A percentile compares a stretch with the other conserved stretches of the same genome.
Evolutionary conservation across 2,113 vertebrate species (phyloP).

Genomic region (Phoenicopterus ruber): DNA sequence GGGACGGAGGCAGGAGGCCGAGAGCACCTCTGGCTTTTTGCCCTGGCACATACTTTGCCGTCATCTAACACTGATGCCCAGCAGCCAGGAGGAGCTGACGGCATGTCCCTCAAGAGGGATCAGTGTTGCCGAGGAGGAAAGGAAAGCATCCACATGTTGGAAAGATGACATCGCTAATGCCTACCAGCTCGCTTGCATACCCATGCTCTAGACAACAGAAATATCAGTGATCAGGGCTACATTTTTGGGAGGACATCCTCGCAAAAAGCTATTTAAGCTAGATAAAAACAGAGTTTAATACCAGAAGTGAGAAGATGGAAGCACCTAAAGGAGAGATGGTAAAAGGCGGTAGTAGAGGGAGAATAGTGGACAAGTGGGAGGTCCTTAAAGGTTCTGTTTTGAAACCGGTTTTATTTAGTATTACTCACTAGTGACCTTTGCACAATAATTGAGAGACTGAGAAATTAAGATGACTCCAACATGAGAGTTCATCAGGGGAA

Average conservation of each 20-base stretch:
- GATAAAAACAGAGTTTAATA: background rate
- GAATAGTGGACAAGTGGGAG: background rate
- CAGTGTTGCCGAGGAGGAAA: background rate
- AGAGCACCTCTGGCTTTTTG: background rate
- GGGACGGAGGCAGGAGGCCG: background rate
- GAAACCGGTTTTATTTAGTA: background rate
- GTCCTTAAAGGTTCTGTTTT: background rate
- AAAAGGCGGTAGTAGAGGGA: background rate
- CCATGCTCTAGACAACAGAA: background rate
- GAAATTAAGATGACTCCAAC: background rate
- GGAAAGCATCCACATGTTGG: background rate
- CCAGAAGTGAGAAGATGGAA: background rate
- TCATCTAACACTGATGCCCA: background rate
- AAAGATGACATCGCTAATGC: background rate
- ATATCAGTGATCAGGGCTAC: background rate
- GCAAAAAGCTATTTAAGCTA: background rate
- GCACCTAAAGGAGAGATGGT: background rate
- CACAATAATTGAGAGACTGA: background rate
- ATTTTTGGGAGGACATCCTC: background rate
- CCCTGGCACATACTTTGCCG: background rate
- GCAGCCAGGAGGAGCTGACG: background rate
- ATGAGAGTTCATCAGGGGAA: background rate
- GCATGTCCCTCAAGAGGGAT: accelerated
- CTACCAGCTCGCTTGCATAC: background rate
- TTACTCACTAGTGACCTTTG: background rate